These are phyloP conservation scores for Lepidurus apus DNA, from an alignment of 1,140 invertebrate species.

Conservation along the genomic window DNA sequence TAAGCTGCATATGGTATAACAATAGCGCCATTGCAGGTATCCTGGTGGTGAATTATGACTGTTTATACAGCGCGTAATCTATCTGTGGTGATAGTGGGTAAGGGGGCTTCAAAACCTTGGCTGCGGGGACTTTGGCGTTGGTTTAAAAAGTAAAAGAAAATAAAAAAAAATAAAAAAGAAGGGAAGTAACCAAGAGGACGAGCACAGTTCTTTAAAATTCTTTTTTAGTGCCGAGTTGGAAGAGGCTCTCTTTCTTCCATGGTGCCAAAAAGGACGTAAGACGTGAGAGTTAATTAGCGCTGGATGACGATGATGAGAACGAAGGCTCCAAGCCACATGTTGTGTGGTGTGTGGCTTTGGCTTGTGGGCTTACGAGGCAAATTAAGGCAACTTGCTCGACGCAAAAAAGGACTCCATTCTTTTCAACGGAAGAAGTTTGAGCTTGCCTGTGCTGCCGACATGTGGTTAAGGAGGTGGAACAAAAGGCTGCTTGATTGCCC, in stretches of 20 bases:
- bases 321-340: slow-evolving; percentile 12
- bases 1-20: slow-evolving; percentile 4
- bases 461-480: slow-evolving; percentile 7
- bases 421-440: neutral
- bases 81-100: neutral
- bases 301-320: slow-evolving; percentile 3
- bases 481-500: slow-evolving; percentile 8
- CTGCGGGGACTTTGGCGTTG: neutral
- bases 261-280: neutral
- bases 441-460: neutral
- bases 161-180: neutral
- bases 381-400: neutral
- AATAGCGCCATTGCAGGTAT: neutral
- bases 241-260: neutral
- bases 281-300: slow-evolving; percentile 5
- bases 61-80: slow-evolving; percentile 14
- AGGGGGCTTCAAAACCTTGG: neutral
- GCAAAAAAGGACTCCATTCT: neutral
- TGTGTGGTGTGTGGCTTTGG: slow-evolving; percentile 10
- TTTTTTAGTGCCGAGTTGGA: neutral
- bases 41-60: slow-evolving; percentile 10
- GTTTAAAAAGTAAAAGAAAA: neutral
- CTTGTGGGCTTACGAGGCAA: neutral
- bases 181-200: neutral
- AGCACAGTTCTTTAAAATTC: neutral